Base-by-base conservation (phyloP, 2,888 invertebrate genomes). In the Drosophila paracracens region DNA sequence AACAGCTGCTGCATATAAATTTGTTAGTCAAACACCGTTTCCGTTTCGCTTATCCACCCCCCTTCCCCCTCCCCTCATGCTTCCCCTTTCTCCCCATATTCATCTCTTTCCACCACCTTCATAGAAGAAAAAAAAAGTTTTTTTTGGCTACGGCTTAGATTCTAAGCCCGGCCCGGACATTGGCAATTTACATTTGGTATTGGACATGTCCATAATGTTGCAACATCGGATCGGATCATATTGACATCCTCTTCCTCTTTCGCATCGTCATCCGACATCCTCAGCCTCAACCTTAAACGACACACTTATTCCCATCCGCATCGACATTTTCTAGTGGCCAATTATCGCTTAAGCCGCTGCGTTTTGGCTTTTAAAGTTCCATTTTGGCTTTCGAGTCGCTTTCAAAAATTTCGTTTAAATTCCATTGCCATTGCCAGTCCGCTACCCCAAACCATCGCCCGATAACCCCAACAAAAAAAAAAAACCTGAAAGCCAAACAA, bases 1-100 rank as follows among this genome's bases (percentile, higher is more conserved):
- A 86, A 86, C 85, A 86, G 83, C 85, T 90, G 85, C 85, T 90
- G 90, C 85, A 86, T 86, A 90, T 87, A 90, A 86, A 86, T 86
- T 90, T 81, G 73, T 76, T 57, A 43, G 69, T 61, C 57, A 58
- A 58, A 46, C 33, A 62, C 62, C 67, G 50, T 66, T 66, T 65
- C 60, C 72, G 57, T 61, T 59, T n/a, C 38, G 56, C 56, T 56
- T 56, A 56, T 56, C 56, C 53, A 52, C 4, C 38, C 29, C 27
- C 33, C 33, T 35, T 16, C 13, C 53, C 38, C 38, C 33, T n/a
- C 50, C 57, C 18, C 13, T 25, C 25, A 25, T 2, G 25, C 25
- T 2, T 25, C 43, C 33, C 54, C n/a, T 27, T 21, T 33, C 11
- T 21, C 6, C 1, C 48, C 21, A 11, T 38, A 43, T 35, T 36